These are phyloP conservation scores for Tholera decimalis DNA, from an alignment of 2,888 invertebrate genomes.

Conservation along the genomic window DNA sequence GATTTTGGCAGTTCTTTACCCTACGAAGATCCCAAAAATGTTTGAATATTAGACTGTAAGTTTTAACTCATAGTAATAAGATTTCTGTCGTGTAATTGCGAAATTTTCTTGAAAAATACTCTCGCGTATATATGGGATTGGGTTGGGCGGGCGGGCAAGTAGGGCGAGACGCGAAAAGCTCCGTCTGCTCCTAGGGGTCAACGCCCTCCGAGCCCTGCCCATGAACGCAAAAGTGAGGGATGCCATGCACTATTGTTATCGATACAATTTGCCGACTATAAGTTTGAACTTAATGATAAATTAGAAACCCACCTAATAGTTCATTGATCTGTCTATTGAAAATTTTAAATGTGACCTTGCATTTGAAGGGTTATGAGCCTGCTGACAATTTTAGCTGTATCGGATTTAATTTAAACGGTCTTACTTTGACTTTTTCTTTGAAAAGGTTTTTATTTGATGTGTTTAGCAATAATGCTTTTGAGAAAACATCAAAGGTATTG, in stretches of 20 bases:
- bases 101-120: constrained; percentile 47
- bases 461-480: not conserved
- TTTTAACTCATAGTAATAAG: not conserved
- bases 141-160: constrained; percentile 84
- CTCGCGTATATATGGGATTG: constrained; percentile 63
- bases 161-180: constrained; percentile 89
- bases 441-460: constrained; percentile 2
- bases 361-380: constrained; percentile 1
- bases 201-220: constrained; percentile 88
- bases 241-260: constrained; percentile 82
- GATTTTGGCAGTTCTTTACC: constrained; percentile 58
- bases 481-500: constrained; percentile 5
- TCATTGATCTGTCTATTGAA: constrained; percentile 19
- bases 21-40: not conserved
- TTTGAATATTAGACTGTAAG: not conserved
- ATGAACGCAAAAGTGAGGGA: constrained; percentile 86
- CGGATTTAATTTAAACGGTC: not conserved
- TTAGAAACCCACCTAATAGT: constrained; percentile 24
- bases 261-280: constrained; percentile 78
- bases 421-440: constrained; percentile 5
- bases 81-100: constrained; percentile 6
- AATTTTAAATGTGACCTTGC: constrained; percentile 35
- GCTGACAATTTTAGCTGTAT: constrained; percentile 3
- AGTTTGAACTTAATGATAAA: constrained; percentile 26
- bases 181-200: constrained; percentile 86